Evolutionary conservation across 2,888 invertebrate species (phyloP).

Genomic region (Horisme vitalbata): DNA sequence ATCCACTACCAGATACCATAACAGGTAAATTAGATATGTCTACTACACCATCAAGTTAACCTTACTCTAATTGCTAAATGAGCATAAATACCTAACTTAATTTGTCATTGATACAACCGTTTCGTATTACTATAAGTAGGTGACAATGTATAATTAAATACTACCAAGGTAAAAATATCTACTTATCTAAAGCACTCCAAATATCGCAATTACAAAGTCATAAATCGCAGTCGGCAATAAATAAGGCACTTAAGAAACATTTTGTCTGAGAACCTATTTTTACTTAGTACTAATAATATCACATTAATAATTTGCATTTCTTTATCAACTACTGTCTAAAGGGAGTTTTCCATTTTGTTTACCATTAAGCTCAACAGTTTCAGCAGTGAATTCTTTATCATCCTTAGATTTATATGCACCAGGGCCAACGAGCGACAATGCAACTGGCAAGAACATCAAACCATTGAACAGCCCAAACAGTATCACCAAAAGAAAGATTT

Average conservation of each 20-base stretch:
- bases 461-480: conserved; percentile 91
- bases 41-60: too few species aligned
- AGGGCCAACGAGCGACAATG: conserved; percentile 89
- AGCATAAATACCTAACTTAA: too few species aligned
- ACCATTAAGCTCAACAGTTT: conserved; percentile 63
- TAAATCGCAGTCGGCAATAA: neutral
- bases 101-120: neutral
- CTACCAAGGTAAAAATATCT: too few species aligned
- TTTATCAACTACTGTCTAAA: conserved; percentile 2
- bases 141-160: too few species aligned
- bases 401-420: conserved; percentile 63
- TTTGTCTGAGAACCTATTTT: neutral
- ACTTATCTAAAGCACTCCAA: too few species aligned
- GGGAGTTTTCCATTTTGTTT: conserved; percentile 46
- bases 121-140: too few species aligned
- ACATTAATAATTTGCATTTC: neutral
- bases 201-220: too few species aligned
- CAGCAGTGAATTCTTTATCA: conserved; percentile 43
- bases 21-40: too few species aligned
- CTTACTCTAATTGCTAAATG: too few species aligned
- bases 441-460: conserved; percentile 88
- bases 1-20: too few species aligned
- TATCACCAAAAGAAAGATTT: conserved; percentile 90
- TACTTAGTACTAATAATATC: conserved; percentile 14
- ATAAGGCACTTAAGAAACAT: conserved; percentile 1